phyloP scores from a whole-genome alignment of 1,140 invertebrate genomes.

The Saccostrea cuccullata region DNA sequence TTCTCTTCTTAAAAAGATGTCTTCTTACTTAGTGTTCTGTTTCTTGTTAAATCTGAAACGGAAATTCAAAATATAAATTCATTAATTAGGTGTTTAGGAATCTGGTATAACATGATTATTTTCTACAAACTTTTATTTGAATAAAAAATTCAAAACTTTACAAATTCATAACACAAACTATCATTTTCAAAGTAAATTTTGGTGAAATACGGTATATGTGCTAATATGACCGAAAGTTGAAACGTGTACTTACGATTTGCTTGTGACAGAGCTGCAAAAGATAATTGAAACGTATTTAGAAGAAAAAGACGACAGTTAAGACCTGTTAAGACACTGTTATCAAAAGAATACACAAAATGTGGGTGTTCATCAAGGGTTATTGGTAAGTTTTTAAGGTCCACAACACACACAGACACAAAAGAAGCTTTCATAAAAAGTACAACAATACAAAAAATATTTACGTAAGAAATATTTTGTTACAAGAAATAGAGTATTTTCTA shows the following conservation, averaged over 20 bases:
- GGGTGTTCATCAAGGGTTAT: neutral
- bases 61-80: neutral
- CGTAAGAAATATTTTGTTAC: neutral
- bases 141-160: neutral
- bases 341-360: neutral
- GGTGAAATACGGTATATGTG: neutral
- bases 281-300: neutral
- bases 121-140: neutral
- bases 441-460: neutral
- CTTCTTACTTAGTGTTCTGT: conserved; percentile 8
- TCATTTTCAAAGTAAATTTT: neutral
- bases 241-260: neutral
- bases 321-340: neutral
- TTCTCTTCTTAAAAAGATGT: no score
- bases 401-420: neutral
- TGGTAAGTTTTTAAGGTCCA: neutral
- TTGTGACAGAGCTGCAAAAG: neutral
- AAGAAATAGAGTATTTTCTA: neutral
- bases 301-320: neutral
- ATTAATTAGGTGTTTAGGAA: neutral
- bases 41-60: conserved; percentile 14
- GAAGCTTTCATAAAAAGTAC: neutral
- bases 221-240: neutral
- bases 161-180: neutral
- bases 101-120: neutral